Evolutionary conservation across 35 echinoderm and acorn worm species (phyloP).

Genomic region (Lytechinus variegatus): DNA sequence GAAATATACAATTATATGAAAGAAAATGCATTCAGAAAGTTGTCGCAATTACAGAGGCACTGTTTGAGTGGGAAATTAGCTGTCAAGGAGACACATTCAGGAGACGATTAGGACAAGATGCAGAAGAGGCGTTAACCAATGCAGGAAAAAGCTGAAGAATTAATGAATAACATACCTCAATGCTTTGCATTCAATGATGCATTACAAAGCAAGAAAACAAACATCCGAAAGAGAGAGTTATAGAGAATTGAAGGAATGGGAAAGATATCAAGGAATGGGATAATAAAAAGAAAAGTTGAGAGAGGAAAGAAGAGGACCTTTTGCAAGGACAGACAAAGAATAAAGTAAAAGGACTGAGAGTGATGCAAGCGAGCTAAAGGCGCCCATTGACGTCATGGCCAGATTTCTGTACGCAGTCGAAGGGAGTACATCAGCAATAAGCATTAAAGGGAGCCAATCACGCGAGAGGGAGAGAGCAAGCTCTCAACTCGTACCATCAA

Average conservation of each 20-base stretch:
- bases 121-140: background rate
- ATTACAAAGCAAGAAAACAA: background rate
- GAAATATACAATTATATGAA: background rate
- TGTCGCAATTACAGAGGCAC: background rate
- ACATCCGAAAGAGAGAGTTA: background rate
- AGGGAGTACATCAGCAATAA: background rate
- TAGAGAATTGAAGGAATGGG: background rate
- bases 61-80: background rate
- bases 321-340: constrained; percentile 4
- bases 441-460: constrained; percentile 19
- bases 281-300: background rate
- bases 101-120: background rate
- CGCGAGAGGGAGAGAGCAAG: background rate
- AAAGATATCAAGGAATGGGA: background rate
- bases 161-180: background rate
- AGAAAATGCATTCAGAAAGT: background rate
- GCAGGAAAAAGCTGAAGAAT: background rate
- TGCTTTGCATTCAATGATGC: background rate
- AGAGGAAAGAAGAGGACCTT: constrained; percentile 25
- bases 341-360: background rate
- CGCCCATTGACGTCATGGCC: constrained; percentile 23
- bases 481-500: background rate
- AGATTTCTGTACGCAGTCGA: background rate
- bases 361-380: constrained; percentile 42
- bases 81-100: background rate